Conservation (phyloP, 1,140 invertebrate genomes). For the Orius insidiosus region DNA sequence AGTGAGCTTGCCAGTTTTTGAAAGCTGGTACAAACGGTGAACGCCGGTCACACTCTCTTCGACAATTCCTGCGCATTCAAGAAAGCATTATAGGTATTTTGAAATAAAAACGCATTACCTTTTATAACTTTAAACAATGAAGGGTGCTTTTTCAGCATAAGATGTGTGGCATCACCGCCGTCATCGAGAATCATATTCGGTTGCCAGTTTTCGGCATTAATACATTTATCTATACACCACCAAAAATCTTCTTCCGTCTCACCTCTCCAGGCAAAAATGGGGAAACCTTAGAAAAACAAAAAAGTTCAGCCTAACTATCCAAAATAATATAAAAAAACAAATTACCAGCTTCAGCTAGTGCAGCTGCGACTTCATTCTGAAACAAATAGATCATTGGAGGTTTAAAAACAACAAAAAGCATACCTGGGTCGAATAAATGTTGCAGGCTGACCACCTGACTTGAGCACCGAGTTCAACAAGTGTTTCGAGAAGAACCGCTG, state of each 20-base stretch:
- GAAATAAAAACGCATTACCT: slow-evolving; percentile 33
- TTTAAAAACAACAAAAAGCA: background rate
- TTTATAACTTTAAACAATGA: slow-evolving; percentile 90
- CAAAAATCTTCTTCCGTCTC: slow-evolving; percentile 96
- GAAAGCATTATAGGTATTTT: background rate
- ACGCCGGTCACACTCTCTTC: slow-evolving; percentile 97
- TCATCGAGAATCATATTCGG: slow-evolving; percentile 99
- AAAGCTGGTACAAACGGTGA: slow-evolving; percentile 88
- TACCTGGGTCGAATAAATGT: slow-evolving; percentile 94
- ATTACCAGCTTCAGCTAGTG: slow-evolving; percentile 67
- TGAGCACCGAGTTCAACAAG: slow-evolving; percentile 75
- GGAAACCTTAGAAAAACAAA: slow-evolving; percentile 34
- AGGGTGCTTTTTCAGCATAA: slow-evolving; percentile 94
- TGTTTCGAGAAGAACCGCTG: slow-evolving; percentile 90
- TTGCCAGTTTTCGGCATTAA: slow-evolving; percentile 83
- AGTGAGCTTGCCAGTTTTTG: slow-evolving; percentile 81
- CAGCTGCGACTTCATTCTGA: slow-evolving; percentile 92
- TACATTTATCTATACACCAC: slow-evolving; percentile 95
- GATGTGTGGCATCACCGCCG: slow-evolving; percentile 90
- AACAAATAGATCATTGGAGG: slow-evolving; percentile 15
- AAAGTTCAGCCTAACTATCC: background rate
- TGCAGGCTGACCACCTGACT: slow-evolving; percentile 89
- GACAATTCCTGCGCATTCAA: slow-evolving; percentile 58
- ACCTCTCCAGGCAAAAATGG: slow-evolving; percentile 89
- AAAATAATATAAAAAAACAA: slow-evolving; percentile 4